Evolutionary conservation across 2,888 invertebrate species (phyloP), one percentile per base, ranked within the genome.

Genomic region (Temnothorax rugatulus): DNA sequence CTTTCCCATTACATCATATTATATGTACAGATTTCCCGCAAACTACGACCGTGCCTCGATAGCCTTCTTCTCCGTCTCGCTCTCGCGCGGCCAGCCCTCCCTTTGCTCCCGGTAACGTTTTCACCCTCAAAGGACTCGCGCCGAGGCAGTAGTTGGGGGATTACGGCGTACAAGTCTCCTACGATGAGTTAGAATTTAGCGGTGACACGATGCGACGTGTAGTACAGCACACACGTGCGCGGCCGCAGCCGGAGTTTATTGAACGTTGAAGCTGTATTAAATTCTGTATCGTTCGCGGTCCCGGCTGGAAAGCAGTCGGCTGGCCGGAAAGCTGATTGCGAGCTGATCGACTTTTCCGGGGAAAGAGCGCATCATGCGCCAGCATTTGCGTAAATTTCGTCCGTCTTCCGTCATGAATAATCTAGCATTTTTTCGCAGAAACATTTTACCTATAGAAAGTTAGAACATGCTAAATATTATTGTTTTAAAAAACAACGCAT

Each of bases 111-210:
- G 81, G 82, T 82, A 85, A 85, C 88, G 89, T 88, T 90, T 87
- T 79, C 88, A 88, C 86, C 90, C 90, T 92, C 92, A 92, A 91
- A 92, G 91, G 90, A 87, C 85, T 74, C 84, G 83, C 84, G 59
- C 76, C 83, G 85, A 82, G 83, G 76, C 59, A 63, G 85, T 87
- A 87, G 85, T 87, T 85, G 86, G 85, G 84, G 92, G 91, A 91
- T 90, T 91, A 91, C 87, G 86, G 86, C 88, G 87, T 90, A 91
- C 91, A 92, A 92, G 91, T 81, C 79, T 92, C 90, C 88, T 89
- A 87, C 89, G 85, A 88, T 89, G 92, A 93, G 92, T 92, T 93
- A 92, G 91, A 93, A 93, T 93, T 92, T 91, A 90, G 90, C 59
- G 50, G 50, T 87, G 91, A 91, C 90, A 89, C 90, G 84, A 83